Conservation (phyloP, 2,888 invertebrate genomes). For the Megalurothrips usitatus region DNA sequence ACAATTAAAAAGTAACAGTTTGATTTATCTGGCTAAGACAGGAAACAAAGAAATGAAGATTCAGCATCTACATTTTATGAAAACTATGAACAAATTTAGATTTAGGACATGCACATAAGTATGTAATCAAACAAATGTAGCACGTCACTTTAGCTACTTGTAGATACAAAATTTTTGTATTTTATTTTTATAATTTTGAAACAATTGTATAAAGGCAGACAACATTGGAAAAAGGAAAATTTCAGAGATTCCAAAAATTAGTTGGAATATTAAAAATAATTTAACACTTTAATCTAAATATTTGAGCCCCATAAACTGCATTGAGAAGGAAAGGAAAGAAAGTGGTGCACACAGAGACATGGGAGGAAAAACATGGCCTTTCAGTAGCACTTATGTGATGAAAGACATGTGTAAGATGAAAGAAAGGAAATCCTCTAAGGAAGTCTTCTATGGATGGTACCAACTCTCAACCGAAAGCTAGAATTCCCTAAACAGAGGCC, state of each 20-base stretch:
- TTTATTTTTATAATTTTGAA: not conserved
- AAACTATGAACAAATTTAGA: not conserved
- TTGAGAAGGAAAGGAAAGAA: conserved; percentile 22
- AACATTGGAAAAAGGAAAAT: not conserved
- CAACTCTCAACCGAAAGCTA: too few relatives aligned
- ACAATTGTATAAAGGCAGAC: not conserved
- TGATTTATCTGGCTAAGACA: not conserved
- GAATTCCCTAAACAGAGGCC: too few relatives aligned
- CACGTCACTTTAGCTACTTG: not conserved
- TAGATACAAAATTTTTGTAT: not conserved
- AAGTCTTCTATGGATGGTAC: too few relatives aligned
- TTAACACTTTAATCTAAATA: conserved; percentile 10
- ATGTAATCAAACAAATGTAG: not conserved
- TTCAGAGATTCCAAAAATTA: conserved; percentile 2
- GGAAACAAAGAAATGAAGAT: not conserved
- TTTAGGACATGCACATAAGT: not conserved
- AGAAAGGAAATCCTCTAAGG: not conserved
- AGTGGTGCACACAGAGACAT: conserved; percentile 22
- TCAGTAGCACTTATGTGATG: not conserved
- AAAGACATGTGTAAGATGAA: not conserved
- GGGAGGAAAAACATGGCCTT: not conserved
- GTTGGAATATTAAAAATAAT: conserved; percentile 26
- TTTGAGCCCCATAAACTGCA: conserved; percentile 22
- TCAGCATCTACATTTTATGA: not conserved
- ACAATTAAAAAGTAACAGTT: conserved; percentile 17